Percentiles rank a stretch among this genome's conserved stretches.
phyloP scores from a whole-genome alignment of 2,888 invertebrate species.

The Molorchus minor region DNA sequence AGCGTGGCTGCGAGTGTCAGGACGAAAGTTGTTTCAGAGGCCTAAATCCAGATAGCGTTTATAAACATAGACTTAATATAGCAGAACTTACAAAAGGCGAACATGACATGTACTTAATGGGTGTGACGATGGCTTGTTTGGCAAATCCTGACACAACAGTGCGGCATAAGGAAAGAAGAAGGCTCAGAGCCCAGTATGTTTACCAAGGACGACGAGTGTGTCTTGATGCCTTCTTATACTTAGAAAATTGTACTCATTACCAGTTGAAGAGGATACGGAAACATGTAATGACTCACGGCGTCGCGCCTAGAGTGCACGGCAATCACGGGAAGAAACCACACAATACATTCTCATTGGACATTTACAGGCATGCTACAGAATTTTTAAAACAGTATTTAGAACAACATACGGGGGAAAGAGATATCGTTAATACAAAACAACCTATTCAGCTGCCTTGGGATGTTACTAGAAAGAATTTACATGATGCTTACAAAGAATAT shows the following conservation, averaged over 20 bases:
- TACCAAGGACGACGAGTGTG: constrained; percentile 82
- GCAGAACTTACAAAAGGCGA: constrained; percentile 83
- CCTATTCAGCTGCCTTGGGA: constrained; percentile 67
- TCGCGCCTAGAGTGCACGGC: constrained; percentile 80
- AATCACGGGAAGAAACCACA: constrained; percentile 84
- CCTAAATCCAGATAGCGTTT: constrained; percentile 79
- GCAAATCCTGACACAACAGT: constrained; percentile 78
- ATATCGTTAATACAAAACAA: constrained; percentile 65
- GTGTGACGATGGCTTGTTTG: constrained; percentile 83
- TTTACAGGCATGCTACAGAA: constrained; percentile 80
- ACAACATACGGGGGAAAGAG: constrained; percentile 69
- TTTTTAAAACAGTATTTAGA: constrained; percentile 79
- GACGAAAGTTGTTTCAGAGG: constrained; percentile 79
- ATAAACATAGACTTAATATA: constrained; percentile 79
- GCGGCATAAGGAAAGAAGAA: constrained; percentile 75
- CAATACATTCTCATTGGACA: constrained; percentile 81
- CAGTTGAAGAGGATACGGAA: constrained; percentile 80
- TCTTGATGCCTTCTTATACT: constrained; percentile 79
- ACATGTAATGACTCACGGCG: constrained; percentile 82
- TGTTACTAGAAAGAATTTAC: constrained; percentile 74
- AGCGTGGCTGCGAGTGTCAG: constrained; percentile 79
- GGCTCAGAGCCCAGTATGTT: constrained; percentile 78
- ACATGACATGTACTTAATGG: constrained; percentile 87
- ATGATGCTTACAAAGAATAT: constrained; percentile 78
- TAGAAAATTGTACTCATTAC: constrained; percentile 83